These are phyloP conservation scores for Sebastes minor DNA, from an alignment of 2,797 vertebrate species.

Conservation along the genomic window DNA sequence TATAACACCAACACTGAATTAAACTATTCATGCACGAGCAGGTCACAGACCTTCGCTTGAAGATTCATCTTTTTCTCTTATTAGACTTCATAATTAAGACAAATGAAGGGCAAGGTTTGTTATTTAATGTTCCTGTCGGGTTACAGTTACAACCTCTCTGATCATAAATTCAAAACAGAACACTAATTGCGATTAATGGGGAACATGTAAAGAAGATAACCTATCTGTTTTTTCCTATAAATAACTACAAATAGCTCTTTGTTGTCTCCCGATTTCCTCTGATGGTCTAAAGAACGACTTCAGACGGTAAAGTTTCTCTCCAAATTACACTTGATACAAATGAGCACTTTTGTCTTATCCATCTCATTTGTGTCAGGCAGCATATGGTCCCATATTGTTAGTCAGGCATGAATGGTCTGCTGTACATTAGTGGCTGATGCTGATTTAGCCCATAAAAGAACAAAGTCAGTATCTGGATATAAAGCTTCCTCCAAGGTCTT, in stretches of 20 bases:
- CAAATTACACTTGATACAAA: slow-evolving; percentile 15
- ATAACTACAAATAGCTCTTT: neutral
- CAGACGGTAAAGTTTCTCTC: neutral
- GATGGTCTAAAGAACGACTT: neutral
- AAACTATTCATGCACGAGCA: slow-evolving; percentile 24
- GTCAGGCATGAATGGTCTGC: slow-evolving; percentile 30
- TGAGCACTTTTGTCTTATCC: slow-evolving; percentile 18
- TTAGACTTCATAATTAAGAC: slow-evolving; percentile 43
- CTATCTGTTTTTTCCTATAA: slow-evolving; percentile 10
- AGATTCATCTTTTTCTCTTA: slow-evolving; percentile 39
- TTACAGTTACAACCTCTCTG: slow-evolving; percentile 8
- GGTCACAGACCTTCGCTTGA: slow-evolving; percentile 21
- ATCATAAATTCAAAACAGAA: slow-evolving; percentile 29
- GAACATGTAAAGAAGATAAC: slow-evolving; percentile 1
- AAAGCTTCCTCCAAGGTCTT: slow-evolving; percentile 37
- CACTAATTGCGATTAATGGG: slow-evolving; percentile 28
- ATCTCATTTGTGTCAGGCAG: slow-evolving; percentile 31
- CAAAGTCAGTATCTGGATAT: slow-evolving; percentile 28
- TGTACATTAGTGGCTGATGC: slow-evolving; percentile 14
- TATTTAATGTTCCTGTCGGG: slow-evolving; percentile 24
- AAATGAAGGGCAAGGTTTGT: slow-evolving; percentile 39
- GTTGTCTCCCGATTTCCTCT: neutral
- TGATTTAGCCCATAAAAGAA: slow-evolving; percentile 54
- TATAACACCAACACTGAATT: slow-evolving; percentile 48
- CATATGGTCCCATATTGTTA: slow-evolving; percentile 53